Evolutionary conservation across 2,888 invertebrate species (phyloP).

Genomic region (Ennomos erosarius): DNA sequence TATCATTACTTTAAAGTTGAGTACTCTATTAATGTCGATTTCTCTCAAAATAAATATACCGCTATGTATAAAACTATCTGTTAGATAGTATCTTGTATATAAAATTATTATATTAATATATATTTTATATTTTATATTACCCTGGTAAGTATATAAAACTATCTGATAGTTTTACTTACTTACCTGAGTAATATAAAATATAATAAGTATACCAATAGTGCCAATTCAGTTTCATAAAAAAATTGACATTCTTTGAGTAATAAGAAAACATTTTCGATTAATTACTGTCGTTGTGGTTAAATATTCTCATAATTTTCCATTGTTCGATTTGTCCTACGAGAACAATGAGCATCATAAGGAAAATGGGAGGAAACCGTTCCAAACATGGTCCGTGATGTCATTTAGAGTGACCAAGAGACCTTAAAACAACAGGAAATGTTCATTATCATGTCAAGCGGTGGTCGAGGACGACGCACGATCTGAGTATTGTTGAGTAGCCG

Average conservation of each 20-base stretch:
- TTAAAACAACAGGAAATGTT: constrained; percentile 60
- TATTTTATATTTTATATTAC: no score
- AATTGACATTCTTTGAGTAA: neutral
- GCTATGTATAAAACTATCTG: no score
- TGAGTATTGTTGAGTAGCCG: neutral
- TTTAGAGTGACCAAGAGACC: constrained; percentile 44
- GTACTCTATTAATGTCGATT: no score
- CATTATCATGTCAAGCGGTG: constrained; percentile 49
- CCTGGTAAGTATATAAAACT: no score
- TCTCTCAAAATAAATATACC: no score
- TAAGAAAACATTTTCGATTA: constrained; percentile 22
- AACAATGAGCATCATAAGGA: constrained; percentile 43
- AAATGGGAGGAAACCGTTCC: constrained; percentile 48
- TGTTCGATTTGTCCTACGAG: constrained; percentile 26
- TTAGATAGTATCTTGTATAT: no score
- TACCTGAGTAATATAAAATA: no score
- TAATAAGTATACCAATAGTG: no score
- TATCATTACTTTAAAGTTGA: no score
- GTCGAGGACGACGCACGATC: constrained; percentile 21
- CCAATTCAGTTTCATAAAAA: no score
- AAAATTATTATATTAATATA: no score
- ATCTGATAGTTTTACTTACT: no score
- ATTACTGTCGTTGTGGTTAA: constrained; percentile 22
- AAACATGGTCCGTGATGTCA: constrained; percentile 52
- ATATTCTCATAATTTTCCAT: constrained; percentile 24